Evolutionary conservation across 1,140 invertebrate genomes (phyloP).

Genomic region (Calycopis cecrops): DNA sequence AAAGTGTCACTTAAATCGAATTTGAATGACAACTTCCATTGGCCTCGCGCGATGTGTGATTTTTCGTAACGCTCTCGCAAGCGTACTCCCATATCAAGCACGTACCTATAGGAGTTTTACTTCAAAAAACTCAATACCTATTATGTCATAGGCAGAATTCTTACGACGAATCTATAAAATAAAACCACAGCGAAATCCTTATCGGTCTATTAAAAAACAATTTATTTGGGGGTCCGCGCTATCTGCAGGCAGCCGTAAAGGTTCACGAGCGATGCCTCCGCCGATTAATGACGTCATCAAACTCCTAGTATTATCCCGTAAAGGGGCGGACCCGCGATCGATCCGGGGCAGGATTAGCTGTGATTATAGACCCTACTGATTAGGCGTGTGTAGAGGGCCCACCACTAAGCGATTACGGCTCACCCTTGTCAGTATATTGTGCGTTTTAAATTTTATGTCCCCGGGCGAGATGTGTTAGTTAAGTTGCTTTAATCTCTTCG

Average conservation of each 20-base stretch:
- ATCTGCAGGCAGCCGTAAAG: background rate
- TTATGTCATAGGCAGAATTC: too few relatives aligned
- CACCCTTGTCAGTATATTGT: slow-evolving; percentile 14
- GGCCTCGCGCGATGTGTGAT: too few relatives aligned
- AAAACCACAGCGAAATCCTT: too few relatives aligned
- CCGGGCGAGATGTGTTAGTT: background rate
- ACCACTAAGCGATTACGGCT: slow-evolving; percentile 13
- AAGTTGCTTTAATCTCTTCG: too few relatives aligned
- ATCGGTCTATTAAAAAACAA: slow-evolving; percentile 1
- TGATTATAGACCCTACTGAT: slow-evolving; percentile 31
- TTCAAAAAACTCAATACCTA: too few relatives aligned
- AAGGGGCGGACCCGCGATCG: slow-evolving; percentile 23
- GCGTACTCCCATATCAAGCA: too few relatives aligned
- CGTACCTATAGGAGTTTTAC: too few relatives aligned
- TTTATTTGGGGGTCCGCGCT: slow-evolving; percentile 9
- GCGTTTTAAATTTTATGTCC: slow-evolving; percentile 12
- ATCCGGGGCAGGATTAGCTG: slow-evolving; percentile 23
- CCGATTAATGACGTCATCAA: background rate
- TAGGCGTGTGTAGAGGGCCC: slow-evolving; percentile 26
- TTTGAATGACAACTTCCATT: too few relatives aligned
- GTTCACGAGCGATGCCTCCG: too few relatives aligned
- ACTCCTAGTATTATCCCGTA: slow-evolving; percentile 8
- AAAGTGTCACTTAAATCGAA: too few relatives aligned
- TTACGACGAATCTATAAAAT: too few relatives aligned
- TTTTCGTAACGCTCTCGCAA: too few relatives aligned